phyloP scores from a whole-genome alignment of 1,140 invertebrate genomes.

The Cydia pomonella region DNA sequence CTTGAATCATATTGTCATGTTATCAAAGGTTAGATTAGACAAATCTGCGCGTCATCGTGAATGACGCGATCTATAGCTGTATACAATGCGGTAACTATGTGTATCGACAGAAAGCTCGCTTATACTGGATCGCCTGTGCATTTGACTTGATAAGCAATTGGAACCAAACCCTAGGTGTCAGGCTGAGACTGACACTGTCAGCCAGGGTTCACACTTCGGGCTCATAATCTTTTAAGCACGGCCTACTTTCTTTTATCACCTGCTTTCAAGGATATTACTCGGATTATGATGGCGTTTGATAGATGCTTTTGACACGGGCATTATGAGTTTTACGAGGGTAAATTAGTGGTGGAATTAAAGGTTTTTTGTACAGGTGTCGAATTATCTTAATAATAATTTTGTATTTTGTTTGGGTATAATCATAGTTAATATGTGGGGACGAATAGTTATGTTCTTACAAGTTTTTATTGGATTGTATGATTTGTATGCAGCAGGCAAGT shows the following conservation, averaged over 20 bases:
- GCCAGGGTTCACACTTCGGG: constrained; percentile 43
- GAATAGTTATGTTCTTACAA: background rate
- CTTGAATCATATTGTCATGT: no score
- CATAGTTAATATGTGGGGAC: background rate
- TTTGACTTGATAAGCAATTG: background rate
- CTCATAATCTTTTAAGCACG: constrained; percentile 55
- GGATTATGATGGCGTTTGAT: constrained; percentile 53
- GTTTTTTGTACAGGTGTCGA: background rate
- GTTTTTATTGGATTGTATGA: background rate
- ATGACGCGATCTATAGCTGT: no score
- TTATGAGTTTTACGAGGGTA: constrained; percentile 49
- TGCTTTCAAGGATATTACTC: constrained; percentile 45
- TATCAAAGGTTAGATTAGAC: no score
- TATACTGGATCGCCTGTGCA: background rate
- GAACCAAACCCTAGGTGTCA: constrained; percentile 9
- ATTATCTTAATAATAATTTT: background rate
- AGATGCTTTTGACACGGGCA: constrained; percentile 48
- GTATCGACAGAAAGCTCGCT: background rate
- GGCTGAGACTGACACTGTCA: no score
- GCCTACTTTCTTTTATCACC: constrained; percentile 57
- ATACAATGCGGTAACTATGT: no score
- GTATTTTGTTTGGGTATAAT: background rate
- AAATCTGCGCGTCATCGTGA: no score
- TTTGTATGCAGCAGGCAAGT: no score
- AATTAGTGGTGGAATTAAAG: constrained; percentile 38